phyloP scores from a whole-genome alignment of 1,140 invertebrate species.

The Stegodyphus dumicola region DNA sequence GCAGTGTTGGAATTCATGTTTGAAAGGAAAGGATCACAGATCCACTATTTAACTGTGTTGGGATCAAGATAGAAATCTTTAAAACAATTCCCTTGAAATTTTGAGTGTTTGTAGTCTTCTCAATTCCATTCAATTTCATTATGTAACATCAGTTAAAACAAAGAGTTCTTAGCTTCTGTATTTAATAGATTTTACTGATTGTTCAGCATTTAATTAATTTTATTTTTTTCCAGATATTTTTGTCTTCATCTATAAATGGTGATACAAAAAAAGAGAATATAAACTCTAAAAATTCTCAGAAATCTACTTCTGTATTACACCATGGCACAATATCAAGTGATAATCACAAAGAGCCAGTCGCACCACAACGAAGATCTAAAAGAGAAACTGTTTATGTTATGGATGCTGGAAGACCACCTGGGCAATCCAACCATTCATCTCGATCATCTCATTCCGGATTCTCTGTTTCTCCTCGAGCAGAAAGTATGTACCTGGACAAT shows the following conservation, averaged over 20 bases:
- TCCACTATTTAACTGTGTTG: too few relatives aligned
- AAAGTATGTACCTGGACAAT: constrained; percentile 52
- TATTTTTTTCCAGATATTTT: constrained; percentile 41
- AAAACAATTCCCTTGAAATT: too few relatives aligned
- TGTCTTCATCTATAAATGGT: constrained; percentile 18
- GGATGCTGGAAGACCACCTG: constrained; percentile 48
- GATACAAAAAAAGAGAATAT: constrained; percentile 22
- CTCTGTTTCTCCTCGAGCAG: constrained; percentile 21
- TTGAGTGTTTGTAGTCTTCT: too few relatives aligned
- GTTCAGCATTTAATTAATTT: background rate
- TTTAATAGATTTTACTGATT: background rate
- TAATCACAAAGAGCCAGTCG: constrained; percentile 38
- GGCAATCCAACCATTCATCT: constrained; percentile 10
- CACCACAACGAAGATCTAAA: constrained; percentile 53
- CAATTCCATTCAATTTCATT: too few relatives aligned
- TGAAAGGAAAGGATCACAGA: too few relatives aligned
- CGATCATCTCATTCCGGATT: constrained; percentile 6
- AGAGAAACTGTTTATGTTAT: constrained; percentile 48
- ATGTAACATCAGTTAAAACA: too few relatives aligned
- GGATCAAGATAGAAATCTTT: too few relatives aligned
- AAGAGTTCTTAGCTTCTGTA: too few relatives aligned
- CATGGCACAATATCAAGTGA: constrained; percentile 16
- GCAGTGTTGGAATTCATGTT: too few relatives aligned
- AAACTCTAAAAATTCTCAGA: constrained; percentile 20
- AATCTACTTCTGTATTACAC: constrained; percentile 5